Conservation (phyloP, 2,888 invertebrate species). For the Oegoconia quadripuncta region DNA sequence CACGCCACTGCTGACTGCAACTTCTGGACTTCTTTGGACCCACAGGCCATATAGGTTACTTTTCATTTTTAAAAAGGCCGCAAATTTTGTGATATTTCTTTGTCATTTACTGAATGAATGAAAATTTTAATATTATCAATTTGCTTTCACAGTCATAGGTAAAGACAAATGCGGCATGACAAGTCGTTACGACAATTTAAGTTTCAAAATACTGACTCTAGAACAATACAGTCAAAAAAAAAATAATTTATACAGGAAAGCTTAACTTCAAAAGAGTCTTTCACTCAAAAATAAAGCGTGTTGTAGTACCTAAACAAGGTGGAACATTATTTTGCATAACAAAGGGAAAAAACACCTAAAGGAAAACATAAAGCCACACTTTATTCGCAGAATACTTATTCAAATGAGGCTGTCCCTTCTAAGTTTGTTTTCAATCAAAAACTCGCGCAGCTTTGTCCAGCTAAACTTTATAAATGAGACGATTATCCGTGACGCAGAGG, state of each 20-base stretch:
- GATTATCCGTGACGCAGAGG: constrained; percentile 69
- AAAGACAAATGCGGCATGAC: background rate
- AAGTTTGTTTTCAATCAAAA: constrained; percentile 80
- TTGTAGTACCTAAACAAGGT: constrained; percentile 79
- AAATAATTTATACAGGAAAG: constrained; percentile 78
- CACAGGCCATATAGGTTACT: too few relatives aligned
- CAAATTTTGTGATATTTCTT: too few relatives aligned
- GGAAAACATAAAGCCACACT: constrained; percentile 80
- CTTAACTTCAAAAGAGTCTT: constrained; percentile 79
- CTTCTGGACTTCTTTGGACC: too few relatives aligned
- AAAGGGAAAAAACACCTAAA: constrained; percentile 78
- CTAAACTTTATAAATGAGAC: constrained; percentile 79
- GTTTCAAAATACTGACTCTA: constrained; percentile 67
- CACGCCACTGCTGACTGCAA: too few relatives aligned
- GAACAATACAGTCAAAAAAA: constrained; percentile 75
- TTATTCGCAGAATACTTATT: constrained; percentile 79
- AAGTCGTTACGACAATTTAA: constrained; percentile 63
- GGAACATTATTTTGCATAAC: constrained; percentile 79
- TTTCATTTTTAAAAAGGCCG: too few relatives aligned
- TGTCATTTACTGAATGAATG: too few relatives aligned
- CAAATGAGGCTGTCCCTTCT: constrained; percentile 79
- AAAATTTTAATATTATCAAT: too few relatives aligned
- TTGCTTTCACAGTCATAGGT: background rate
- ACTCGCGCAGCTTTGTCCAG: constrained; percentile 76
- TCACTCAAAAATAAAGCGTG: constrained; percentile 79